These are phyloP conservation scores for Tanypteryx hageni DNA, from an alignment of 2,888 invertebrate genomes.

Conservation along the genomic window DNA sequence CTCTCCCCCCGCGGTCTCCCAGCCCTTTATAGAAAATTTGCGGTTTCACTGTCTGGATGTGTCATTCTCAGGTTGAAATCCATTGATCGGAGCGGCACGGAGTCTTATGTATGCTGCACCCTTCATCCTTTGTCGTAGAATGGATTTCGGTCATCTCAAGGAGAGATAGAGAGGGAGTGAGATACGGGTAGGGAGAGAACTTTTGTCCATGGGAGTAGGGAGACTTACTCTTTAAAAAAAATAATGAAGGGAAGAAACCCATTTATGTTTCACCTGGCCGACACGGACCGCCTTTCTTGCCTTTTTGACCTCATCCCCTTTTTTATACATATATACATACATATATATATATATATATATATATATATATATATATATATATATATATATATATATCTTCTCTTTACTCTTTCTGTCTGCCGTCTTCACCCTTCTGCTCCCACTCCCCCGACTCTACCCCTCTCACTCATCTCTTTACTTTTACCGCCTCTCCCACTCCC, in stretches of 20 bases:
- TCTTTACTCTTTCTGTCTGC: background rate
- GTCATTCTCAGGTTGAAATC: background rate
- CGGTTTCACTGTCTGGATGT: slow-evolving; percentile 1
- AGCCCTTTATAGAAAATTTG: background rate
- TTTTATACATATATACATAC: slow-evolving; percentile 1
- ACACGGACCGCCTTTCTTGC: background rate
- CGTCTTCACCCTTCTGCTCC: background rate
- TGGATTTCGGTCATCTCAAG: too few relatives aligned
- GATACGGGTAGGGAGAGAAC: background rate
- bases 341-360: background rate
- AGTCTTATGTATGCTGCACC: too few relatives aligned
- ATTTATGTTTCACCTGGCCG: slow-evolving; percentile 28
- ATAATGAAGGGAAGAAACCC: background rate
- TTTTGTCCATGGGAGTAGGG: background rate
- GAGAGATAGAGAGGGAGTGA: background rate
- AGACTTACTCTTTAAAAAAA: background rate
- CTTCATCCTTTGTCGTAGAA: too few relatives aligned
- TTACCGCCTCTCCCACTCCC: too few relatives aligned
- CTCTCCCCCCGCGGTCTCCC: too few relatives aligned
- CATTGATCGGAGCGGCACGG: background rate
- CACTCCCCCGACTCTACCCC: background rate
- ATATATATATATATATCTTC: slow-evolving; percentile 11
- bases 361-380: background rate
- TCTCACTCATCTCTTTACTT: too few relatives aligned
- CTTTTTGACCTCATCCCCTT: slow-evolving; percentile 32